phyloP scores from a whole-genome alignment of 2,888 invertebrate species.

The Oscheius sp. region DNA sequence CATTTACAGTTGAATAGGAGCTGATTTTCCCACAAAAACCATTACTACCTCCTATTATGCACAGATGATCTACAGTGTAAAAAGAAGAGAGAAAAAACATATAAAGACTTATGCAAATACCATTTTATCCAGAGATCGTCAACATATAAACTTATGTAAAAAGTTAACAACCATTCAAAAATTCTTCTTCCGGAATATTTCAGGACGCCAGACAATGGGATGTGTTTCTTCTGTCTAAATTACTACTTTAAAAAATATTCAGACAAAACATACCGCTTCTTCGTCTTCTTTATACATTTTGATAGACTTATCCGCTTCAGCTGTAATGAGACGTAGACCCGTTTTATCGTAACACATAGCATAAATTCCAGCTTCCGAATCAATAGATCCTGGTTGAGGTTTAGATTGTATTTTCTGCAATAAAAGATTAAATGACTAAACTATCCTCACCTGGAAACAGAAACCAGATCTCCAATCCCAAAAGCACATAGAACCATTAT shows the following conservation, averaged over 20 bases:
- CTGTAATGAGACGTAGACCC: slow-evolving; percentile 89
- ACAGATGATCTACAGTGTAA: too few relatives aligned
- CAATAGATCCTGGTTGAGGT: slow-evolving; percentile 95
- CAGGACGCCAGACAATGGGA: slow-evolving; percentile 97
- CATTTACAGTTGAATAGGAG: slow-evolving; percentile 8
- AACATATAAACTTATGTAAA: too few relatives aligned
- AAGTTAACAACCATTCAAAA: slow-evolving; percentile 78
- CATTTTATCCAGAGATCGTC: too few relatives aligned
- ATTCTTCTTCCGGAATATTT: slow-evolving; percentile 90
- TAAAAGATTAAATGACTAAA: neutral
- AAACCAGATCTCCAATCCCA: slow-evolving; percentile 99
- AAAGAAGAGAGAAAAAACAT: too few relatives aligned
- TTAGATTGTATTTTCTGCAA: slow-evolving; percentile 49
- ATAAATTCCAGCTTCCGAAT: slow-evolving; percentile 97
- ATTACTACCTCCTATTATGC: too few relatives aligned
- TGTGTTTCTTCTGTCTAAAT: slow-evolving; percentile 89
- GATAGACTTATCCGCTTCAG: slow-evolving; percentile 98
- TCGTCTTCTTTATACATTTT: slow-evolving; percentile 99
- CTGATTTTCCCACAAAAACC: neutral
- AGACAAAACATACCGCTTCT: slow-evolving; percentile 79
- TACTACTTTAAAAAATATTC: neutral
- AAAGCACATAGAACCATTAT: slow-evolving; percentile 94
- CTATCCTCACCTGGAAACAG: slow-evolving; percentile 84
- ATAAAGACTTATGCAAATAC: too few relatives aligned
- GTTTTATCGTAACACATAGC: slow-evolving; percentile 87